These are phyloP conservation scores for Tautogolabrus adspersus DNA, from an alignment of 2,113 vertebrate species.

Conservation along the genomic window DNA sequence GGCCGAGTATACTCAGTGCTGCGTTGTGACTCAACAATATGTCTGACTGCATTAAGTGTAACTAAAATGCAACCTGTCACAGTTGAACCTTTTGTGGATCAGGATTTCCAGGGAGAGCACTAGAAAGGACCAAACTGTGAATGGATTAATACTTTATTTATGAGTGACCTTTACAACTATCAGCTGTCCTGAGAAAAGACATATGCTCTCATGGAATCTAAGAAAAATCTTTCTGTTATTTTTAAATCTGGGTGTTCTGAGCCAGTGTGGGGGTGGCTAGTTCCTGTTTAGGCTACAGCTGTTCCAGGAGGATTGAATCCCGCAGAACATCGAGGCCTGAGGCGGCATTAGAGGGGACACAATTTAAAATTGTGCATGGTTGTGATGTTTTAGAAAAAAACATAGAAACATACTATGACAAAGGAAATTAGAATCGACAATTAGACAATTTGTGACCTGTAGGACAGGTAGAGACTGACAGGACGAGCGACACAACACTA, in stretches of 20 bases:
- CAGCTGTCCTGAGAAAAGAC: constrained; percentile 6
- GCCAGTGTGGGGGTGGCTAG: not conserved
- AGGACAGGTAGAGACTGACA: constrained; percentile 12
- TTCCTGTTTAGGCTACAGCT: constrained; percentile 26
- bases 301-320: constrained; percentile 55
- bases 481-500: constrained; percentile 9
- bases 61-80: not conserved
- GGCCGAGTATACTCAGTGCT: not conserved
- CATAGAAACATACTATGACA: not conserved
- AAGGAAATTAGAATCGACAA: not conserved
- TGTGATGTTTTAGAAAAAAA: constrained; percentile 2
- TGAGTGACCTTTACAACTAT: constrained; percentile 3
- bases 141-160: constrained; percentile 17
- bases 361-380: not conserved
- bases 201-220: constrained; percentile 35
- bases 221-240: constrained; percentile 40
- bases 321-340: constrained; percentile 12
- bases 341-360: constrained; percentile 17
- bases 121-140: not conserved
- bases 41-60: not conserved
- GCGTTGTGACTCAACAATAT: constrained; percentile 40
- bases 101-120: constrained; percentile 8
- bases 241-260: constrained; percentile 22
- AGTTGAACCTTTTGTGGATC: not conserved
- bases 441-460: not conserved